Conservation (phyloP, 2,888 invertebrate genomes). For the Cephalotes varians region DNA sequence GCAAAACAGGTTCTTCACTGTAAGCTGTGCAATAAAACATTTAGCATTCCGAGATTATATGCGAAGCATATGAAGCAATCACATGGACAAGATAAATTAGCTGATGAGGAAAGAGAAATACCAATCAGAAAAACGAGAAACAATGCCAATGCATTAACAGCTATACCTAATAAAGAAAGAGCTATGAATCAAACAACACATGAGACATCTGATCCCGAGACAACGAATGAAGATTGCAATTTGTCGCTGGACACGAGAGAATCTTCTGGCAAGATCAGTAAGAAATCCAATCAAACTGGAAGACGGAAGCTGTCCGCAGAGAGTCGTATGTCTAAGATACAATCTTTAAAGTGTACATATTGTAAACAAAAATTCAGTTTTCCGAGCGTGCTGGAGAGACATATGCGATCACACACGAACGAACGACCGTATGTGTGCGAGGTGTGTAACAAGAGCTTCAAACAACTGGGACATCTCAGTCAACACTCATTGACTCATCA, state of each 20-base stretch:
- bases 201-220: neutral
- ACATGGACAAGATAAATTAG: slow-evolving; percentile 63
- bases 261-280: slow-evolving; percentile 22
- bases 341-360: slow-evolving; percentile 76
- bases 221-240: neutral
- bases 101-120: neutral
- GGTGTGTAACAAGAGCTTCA: slow-evolving; percentile 80
- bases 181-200: neutral
- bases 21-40: slow-evolving; percentile 73
- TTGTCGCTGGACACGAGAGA: neutral
- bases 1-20: slow-evolving; percentile 70
- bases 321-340: slow-evolving; percentile 59
- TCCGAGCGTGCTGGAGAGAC: slow-evolving; percentile 80
- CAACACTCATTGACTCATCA: slow-evolving; percentile 80
- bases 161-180: neutral
- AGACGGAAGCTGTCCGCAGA: slow-evolving; percentile 48
- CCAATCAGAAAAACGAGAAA: slow-evolving; percentile 26
- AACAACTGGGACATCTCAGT: slow-evolving; percentile 80
- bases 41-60: slow-evolving; percentile 70
- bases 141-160: neutral
- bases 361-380: slow-evolving; percentile 80
- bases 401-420: slow-evolving; percentile 80
- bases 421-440: slow-evolving; percentile 80
- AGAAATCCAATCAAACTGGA: neutral
- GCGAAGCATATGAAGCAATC: slow-evolving; percentile 74